Evolutionary conservation across 92 coral and sea anemone genomes (phyloP).

Genomic region (Epizoanthus illoricatus): DNA sequence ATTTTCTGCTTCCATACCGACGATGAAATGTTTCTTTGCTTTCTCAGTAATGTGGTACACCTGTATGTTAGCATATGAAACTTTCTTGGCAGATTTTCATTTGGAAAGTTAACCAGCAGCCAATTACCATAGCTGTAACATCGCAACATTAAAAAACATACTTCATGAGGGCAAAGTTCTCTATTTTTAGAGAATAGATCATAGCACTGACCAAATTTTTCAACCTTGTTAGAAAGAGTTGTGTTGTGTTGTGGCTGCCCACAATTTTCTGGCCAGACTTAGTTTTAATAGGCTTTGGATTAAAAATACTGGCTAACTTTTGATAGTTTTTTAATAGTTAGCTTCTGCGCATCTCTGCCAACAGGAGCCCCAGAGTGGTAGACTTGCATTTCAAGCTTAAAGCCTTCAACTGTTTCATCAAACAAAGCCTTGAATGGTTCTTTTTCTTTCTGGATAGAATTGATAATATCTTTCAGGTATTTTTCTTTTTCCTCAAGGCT

Average conservation of each 20-base stretch:
- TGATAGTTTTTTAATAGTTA: neutral
- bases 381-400: slow-evolving; percentile 8
- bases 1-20: slow-evolving; percentile 6
- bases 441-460: neutral
- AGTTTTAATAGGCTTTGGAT: neutral
- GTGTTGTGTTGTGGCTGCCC: neutral
- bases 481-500: neutral
- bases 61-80: neutral
- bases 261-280: neutral
- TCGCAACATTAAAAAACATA: neutral
- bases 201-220: neutral
- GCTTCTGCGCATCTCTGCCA: slow-evolving; percentile 13
- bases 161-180: slow-evolving; percentile 27
- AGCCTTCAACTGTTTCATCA: neutral
- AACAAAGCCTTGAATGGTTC: neutral
- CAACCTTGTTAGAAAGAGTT: neutral
- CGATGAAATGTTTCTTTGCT: neutral
- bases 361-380: slow-evolving; percentile 6
- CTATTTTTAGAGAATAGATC: neutral
- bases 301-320: slow-evolving; percentile 3
- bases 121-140: slow-evolving; percentile 18
- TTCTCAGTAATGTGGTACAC: slow-evolving; percentile 8
- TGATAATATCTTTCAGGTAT: neutral
- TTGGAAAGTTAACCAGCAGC: slow-evolving; percentile 1
- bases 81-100: slow-evolving; percentile 4